These are phyloP conservation scores for Phyllostomus discolor DNA, from an alignment of 2,113 vertebrate genomes.

Conservation along the genomic window DNA sequence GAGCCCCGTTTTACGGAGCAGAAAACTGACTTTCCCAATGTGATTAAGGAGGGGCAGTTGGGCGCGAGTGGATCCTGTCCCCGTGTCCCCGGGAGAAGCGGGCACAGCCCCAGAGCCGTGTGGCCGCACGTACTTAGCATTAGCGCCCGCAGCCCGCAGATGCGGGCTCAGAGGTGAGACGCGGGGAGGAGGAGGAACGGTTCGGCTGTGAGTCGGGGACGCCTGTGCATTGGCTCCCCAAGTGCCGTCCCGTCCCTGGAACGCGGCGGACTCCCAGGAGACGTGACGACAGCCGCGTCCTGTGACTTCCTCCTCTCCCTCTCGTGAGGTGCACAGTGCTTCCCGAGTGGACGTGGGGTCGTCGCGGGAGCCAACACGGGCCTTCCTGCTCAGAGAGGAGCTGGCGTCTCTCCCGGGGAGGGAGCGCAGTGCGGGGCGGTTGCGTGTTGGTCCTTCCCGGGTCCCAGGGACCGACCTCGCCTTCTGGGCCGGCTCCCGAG, in stretches of 20 bases:
- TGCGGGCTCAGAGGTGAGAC: background rate
- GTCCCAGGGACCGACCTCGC: too few relatives aligned
- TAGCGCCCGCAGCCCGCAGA: background rate
- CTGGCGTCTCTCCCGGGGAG: background rate
- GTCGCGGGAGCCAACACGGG: background rate
- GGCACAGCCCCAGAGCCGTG: background rate
- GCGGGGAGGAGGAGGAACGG: background rate
- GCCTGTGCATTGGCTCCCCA: background rate
- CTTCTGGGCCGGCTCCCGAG: background rate
- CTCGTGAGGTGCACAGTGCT: background rate
- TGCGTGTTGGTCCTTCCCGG: background rate
- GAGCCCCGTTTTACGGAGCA: background rate
- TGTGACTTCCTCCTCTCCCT: background rate
- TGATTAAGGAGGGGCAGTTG: background rate
- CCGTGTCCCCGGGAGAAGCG: background rate
- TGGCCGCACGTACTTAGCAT: background rate
- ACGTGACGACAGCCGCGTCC: background rate
- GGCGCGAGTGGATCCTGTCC: background rate
- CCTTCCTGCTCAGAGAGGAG: background rate
- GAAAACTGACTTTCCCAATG: background rate
- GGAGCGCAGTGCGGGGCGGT: too few relatives aligned
- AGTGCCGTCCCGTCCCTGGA: background rate
- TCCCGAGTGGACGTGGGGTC: background rate
- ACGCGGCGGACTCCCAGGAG: background rate
- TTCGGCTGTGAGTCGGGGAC: background rate